Evolutionary conservation across 2,113 vertebrate species (phyloP), one percentile per base, ranked within the genome.

Genomic region (Ophthalmolycus amberensis): DNA sequence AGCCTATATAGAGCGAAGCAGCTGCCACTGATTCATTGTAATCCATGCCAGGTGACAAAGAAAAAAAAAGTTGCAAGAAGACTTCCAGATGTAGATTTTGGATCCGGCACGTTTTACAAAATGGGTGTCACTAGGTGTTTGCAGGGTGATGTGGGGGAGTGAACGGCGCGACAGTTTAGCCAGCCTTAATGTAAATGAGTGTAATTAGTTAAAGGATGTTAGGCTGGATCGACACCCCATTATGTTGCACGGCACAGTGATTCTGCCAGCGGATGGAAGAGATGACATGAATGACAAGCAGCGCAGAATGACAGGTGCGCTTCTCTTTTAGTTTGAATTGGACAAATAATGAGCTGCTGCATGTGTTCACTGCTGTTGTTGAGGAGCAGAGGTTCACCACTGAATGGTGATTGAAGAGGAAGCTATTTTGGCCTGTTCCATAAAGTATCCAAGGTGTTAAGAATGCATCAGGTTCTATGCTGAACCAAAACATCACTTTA

Each of bases 11-110:
- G 68, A 71, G 73, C 27, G 10, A 70, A 79, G 77, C 88, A 86
- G 85, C 88, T 90, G 90, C 79, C 71, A 75, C 74, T 77, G 87
- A 89, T 38, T 78, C 66, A 68, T 83, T 88, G 71, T 73, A 70
- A 82, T 89, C 71, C 83, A 44, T 78, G 68, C 52, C 82, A 88
- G 76, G 75, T 75, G 72, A 9, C 32, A 20, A 46, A 66, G 27
- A 59, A 54, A 60, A 66, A 48, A 44, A 71, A 27, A 32, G 18
- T 72, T 64, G 60, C 38, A 76, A 4, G 37, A 77, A 63, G 58
- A 76, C 44, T 50, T 58, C 75, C 64, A 82, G 75, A 77, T 82
- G 77, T 66, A 56, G 22, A 75, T 29, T 75, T 34, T 42, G 67
- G 46, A 58, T 87, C 48, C 15, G 75, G 60, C 66, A 56, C 60